Base-by-base conservation (phyloP, 2,888 invertebrate genomes). In the Parelbella ahira region DNA sequence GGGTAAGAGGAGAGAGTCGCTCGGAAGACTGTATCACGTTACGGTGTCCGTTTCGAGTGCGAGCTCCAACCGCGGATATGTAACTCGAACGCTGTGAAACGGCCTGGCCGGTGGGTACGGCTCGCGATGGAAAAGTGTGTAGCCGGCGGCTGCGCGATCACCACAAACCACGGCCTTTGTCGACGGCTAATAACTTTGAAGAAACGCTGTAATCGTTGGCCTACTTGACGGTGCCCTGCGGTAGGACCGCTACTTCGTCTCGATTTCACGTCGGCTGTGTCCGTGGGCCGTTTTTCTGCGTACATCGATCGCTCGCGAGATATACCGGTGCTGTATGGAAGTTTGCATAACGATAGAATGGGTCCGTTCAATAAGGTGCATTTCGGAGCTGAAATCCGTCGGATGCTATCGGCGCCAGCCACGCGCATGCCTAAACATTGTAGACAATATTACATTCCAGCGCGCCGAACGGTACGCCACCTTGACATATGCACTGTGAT, bases 1-100 rank as follows among this genome's bases (percentile, higher is more conserved):
- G n/a, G 65, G 74, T 68, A 71, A 76, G 67, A 70, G 72, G 79
- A 80, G 86, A 83, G 82, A 84, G 83, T 73, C 61, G 58, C 54
- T 68, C 62, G 65, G 68, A 67, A 67, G 64, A 56, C 58, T 59
- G 61, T 68, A 66, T 82, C 68, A 57, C 49, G 68, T 84, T 81
- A 69, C 82, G 63, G 81, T 77, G 65, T 79, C 76, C 61, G 73
- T 70, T 78, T 70, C 75, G 55, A 63, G 54, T 53, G 60, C 60
- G 64, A 68, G 60, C 34, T 36, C 23, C 65, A 68, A 78, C 80
- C 70, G 64, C 83, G 78, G 80, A 78, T 71, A 64, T 79, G 83
- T 79, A 76, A 80, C 60, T 56, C 67, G 74, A 81, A 70, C 65
- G 71, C 62, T 51, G 62, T 56, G 53, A 49, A 55, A 58, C 54